phyloP scores from a whole-genome alignment of 2,797 vertebrate genomes.

The Sebastes goodei region DNA sequence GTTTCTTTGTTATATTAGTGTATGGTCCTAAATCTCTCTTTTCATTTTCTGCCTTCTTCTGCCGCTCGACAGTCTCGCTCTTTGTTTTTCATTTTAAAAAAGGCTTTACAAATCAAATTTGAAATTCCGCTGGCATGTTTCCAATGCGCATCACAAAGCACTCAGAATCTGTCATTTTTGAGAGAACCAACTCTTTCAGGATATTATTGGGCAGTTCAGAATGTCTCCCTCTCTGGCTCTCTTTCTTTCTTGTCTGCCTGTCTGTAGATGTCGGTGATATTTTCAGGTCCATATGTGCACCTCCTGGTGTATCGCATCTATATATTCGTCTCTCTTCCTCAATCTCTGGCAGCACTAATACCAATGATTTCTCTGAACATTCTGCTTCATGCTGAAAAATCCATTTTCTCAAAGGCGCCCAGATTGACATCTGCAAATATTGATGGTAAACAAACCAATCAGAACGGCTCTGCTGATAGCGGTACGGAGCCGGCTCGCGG shows the following conservation, averaged over 20 bases:
- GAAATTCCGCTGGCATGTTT: constrained; percentile 28
- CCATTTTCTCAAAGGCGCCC: constrained; percentile 73
- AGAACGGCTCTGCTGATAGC: constrained; percentile 55
- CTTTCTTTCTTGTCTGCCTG: neutral
- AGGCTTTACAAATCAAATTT: constrained; percentile 41
- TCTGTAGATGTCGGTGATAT: constrained; percentile 6
- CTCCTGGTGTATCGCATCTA: neutral
- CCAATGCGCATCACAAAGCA: constrained; percentile 12
- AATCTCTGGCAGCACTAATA: constrained; percentile 36
- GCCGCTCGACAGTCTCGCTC: neutral
- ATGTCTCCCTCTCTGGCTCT: constrained; percentile 10
- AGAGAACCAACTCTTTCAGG: constrained; percentile 15
- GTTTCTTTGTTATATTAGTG: constrained; percentile 22
- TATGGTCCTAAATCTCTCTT: neutral
- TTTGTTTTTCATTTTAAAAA: constrained; percentile 32
- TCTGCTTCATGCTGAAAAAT: constrained; percentile 73
- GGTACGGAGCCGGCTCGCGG: constrained; percentile 44
- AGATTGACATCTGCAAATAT: constrained; percentile 77
- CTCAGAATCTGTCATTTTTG: constrained; percentile 24
- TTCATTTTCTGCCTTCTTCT: constrained; percentile 1
- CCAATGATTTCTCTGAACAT: constrained; percentile 65
- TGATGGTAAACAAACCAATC: constrained; percentile 79
- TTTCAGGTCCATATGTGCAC: constrained; percentile 15
- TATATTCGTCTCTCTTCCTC: neutral
- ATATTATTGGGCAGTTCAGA: constrained; percentile 24